These are phyloP conservation scores for Timema podura DNA, from an alignment of 2,888 invertebrate genomes.

Conservation along the genomic window DNA sequence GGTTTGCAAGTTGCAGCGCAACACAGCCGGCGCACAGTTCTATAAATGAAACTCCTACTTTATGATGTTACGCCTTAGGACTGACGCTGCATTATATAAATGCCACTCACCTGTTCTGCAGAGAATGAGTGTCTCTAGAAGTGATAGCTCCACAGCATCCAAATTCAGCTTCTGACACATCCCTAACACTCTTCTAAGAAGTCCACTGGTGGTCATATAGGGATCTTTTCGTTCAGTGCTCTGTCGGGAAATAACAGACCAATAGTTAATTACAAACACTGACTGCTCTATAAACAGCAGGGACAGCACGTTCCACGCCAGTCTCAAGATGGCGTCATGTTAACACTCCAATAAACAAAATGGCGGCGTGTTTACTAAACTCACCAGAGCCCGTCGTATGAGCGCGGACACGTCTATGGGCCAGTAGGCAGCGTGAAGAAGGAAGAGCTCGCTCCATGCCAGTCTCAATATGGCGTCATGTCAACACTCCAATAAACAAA, in stretches of 20 bases:
- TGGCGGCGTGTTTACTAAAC: not conserved
- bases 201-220: not conserved
- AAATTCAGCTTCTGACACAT: conserved; percentile 45
- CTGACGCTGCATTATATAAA: not conserved
- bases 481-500: too few species aligned
- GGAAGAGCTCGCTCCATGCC: conserved; percentile 57
- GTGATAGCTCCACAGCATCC: conserved; percentile 49
- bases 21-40: too few species aligned
- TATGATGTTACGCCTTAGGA: not conserved
- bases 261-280: too few species aligned
- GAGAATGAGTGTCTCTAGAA: conserved; percentile 49
- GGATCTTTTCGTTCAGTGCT: too few species aligned
- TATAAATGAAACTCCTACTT: too few species aligned
- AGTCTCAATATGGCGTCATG: conserved; percentile 55
- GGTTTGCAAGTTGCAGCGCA: too few species aligned
- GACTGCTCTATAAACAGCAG: conserved; percentile 40
- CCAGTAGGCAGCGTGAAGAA: conserved; percentile 56
- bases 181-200: conserved; percentile 38
- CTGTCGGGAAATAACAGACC: too few species aligned
- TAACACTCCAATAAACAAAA: too few species aligned
- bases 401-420: conserved; percentile 46
- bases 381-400: conserved; percentile 10
- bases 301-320: conserved; percentile 58
- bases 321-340: conserved; percentile 54
- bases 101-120: conserved; percentile 49